These are phyloP conservation scores for Bothrops alternatus DNA, from an alignment of 2,797 vertebrate genomes.

Conservation along the genomic window DNA sequence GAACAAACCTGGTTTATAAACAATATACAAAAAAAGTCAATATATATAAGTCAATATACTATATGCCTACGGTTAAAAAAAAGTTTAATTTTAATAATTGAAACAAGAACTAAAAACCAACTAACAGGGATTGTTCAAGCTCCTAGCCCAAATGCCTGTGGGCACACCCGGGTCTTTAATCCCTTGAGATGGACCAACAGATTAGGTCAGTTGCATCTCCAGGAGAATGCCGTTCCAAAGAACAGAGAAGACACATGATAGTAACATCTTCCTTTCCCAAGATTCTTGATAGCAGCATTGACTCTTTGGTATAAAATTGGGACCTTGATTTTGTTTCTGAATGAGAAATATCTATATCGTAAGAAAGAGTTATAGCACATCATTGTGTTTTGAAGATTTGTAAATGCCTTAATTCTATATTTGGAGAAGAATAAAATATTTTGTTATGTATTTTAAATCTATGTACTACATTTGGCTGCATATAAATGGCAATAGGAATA, in stretches of 20 bases:
- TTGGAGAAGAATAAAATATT: not conserved
- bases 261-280: not conserved
- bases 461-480: not conserved
- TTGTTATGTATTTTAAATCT: not conserved
- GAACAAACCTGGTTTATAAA: not conserved
- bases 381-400: not conserved
- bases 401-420: not conserved
- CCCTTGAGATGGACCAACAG: not conserved
- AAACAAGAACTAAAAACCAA: not conserved
- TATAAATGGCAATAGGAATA: not conserved
- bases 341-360: not conserved
- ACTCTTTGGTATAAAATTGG: not conserved
- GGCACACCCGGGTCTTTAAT: not conserved
- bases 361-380: not conserved
- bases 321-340: not conserved
- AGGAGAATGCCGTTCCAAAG: not conserved
- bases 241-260: not conserved
- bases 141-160: not conserved
- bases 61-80: not conserved
- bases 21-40: not conserved
- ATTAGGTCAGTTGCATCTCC: not conserved
- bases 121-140: not conserved
- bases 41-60: not conserved
- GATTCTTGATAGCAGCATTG: not conserved
- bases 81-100: not conserved